Base-by-base conservation (phyloP, 2,888 invertebrate species). In the Lasioglossum morio region DNA sequence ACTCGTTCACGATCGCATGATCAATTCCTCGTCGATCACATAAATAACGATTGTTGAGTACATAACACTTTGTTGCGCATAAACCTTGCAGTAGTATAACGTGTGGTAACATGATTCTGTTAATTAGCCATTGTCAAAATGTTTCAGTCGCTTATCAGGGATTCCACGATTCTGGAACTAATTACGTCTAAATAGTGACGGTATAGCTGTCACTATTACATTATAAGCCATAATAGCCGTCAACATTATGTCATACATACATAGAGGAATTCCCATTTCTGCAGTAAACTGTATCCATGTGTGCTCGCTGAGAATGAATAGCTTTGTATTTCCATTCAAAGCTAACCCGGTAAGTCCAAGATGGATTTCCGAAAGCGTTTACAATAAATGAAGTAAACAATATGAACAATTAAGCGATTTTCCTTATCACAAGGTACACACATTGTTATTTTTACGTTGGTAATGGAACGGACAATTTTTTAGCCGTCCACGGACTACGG, bases 181-280 rank as follows among this genome's bases (percentile, higher is more conserved):
- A 69, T 37, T 69, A 40, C 37, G 8, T n/a, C 69, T 34, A 40
- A 69, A 69, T 69, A 69, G 69, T 69, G 37, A 69, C 40, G 3
- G 40, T 69, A 69, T 40, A 23, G 7, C 27, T 30, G 63, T 63
- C 63, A 63, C 63, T 14, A 30, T 63, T 63, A 63, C 63, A 63
- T 63, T 63, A 30, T 63, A 69, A n/a, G 69, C 34, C 66, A 66
- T 66, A 66, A 66, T 34, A 66, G 66, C 30, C 34, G 66, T 66
- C 34, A 66, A 66, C 30, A 34, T 66, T 34, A 34, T 19, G 23
- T 10, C 34, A 66, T 10, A 34, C 34, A 23, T 34, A 23, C 34
- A 66, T 66, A 34, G 30, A 66, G 34, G 34, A 23, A 66, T 34
- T 66, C 34, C 34, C 66, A 66, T 66, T 7, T 34, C 66, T 34